These are phyloP conservation scores for Gadus macrocephalus DNA, from an alignment of 2,113 vertebrate genomes.

Conservation along the genomic window DNA sequence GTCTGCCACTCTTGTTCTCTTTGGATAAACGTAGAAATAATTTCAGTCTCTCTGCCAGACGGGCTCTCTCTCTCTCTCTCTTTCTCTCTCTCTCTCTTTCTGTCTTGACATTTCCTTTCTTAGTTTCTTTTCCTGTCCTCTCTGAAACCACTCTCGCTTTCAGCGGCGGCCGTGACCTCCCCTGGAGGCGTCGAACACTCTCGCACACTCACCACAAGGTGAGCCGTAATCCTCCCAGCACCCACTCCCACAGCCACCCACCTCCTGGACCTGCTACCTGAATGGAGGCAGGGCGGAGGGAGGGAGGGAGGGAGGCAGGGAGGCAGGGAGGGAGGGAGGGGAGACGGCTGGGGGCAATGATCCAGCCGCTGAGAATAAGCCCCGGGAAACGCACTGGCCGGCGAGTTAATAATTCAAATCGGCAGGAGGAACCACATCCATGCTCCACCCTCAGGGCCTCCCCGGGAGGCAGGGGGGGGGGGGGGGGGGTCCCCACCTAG, in stretches of 20 bases:
- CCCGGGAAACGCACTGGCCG: constrained; percentile 50
- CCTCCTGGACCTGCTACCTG: constrained; percentile 12
- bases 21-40: too few relatives aligned
- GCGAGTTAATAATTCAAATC: constrained; percentile 59
- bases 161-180: not conserved
- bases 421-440: constrained; percentile 47
- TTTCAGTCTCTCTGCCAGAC: too few relatives aligned
- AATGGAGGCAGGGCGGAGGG: constrained; percentile 20
- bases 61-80: too few relatives aligned
- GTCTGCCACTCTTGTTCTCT: too few relatives aligned
- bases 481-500: not conserved
- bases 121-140: constrained; percentile 19
- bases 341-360: constrained; percentile 26
- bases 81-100: too few relatives aligned
- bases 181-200: constrained; percentile 38
- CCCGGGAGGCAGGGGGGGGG: constrained; percentile 3
- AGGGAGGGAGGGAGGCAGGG: constrained; percentile 23
- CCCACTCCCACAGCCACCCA: not conserved
- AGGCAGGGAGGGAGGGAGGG: constrained; percentile 12
- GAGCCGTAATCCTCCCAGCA: not conserved
- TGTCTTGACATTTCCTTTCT: too few relatives aligned
- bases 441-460: constrained; percentile 47
- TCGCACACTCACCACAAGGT: constrained; percentile 33
- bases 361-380: constrained; percentile 54
- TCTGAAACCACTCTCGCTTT: constrained; percentile 43